Conservation (phyloP, 1,140 invertebrate species). For the Psix sp. region DNA sequence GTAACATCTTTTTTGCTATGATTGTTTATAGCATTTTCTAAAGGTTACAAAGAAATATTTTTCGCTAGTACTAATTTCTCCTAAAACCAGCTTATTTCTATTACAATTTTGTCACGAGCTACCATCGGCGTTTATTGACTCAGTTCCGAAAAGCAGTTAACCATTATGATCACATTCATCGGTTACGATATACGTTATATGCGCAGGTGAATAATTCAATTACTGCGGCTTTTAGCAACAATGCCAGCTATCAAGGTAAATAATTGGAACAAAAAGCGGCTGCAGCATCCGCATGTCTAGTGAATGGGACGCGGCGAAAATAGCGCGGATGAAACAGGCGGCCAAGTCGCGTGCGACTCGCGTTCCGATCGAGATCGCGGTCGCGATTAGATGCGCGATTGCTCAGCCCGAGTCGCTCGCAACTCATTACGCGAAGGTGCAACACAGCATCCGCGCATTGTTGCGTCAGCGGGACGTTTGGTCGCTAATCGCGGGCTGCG, state of each 20-base stretch:
- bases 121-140: too few species aligned
- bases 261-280: slow-evolving; percentile 43
- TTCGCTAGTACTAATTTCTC: too few species aligned
- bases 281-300: too few species aligned
- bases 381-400: slow-evolving; percentile 56
- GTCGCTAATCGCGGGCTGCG: slow-evolving; percentile 35
- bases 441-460: slow-evolving; percentile 53
- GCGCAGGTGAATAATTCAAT: slow-evolving; percentile 33
- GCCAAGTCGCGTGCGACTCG: slow-evolving; percentile 23
- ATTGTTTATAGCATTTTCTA: too few species aligned
- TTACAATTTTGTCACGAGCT: too few species aligned
- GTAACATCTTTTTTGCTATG: too few species aligned
- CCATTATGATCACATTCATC: slow-evolving; percentile 4
- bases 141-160: too few species aligned
- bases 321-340: background rate
- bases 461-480: slow-evolving; percentile 38
- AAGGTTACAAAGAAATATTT: too few species aligned
- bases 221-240: slow-evolving; percentile 32
- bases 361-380: slow-evolving; percentile 42
- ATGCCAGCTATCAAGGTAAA: slow-evolving; percentile 28
- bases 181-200: slow-evolving; percentile 15
- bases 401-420: slow-evolving; percentile 40
- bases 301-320: slow-evolving; percentile 22
- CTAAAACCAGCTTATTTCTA: too few species aligned
- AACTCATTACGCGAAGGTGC: slow-evolving; percentile 56